These are phyloP conservation scores for Eupelmus urozonus DNA, from an alignment of 2,888 invertebrate genomes.

Conservation along the genomic window DNA sequence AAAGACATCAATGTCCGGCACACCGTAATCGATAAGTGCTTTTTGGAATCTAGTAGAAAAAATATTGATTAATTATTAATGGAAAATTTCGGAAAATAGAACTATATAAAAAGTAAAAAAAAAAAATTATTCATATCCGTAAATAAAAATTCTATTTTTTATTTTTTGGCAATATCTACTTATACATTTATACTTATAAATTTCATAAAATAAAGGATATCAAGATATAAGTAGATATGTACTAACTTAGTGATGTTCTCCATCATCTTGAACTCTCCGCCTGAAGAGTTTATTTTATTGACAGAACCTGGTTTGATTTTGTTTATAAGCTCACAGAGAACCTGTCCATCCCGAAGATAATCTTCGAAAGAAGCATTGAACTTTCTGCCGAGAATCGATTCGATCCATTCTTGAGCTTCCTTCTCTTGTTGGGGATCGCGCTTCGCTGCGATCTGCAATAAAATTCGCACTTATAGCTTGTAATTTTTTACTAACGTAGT, in stretches of 20 bases:
- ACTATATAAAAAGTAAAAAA: too few relatives aligned
- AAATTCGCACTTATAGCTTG: too few relatives aligned
- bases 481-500: too few relatives aligned
- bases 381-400: slow-evolving; percentile 90
- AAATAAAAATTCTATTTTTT: too few relatives aligned
- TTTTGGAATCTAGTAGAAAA: slow-evolving; percentile 90
- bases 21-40: slow-evolving; percentile 92
- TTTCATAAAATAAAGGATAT: not conserved
- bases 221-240: too few relatives aligned
- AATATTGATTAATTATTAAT: too few relatives aligned
- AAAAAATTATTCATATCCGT: too few relatives aligned
- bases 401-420: slow-evolving; percentile 96
- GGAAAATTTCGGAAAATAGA: too few relatives aligned
- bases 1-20: slow-evolving; percentile 94
- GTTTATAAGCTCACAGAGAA: slow-evolving; percentile 96
- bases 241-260: slow-evolving; percentile 97
- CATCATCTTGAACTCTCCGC: slow-evolving; percentile 99
- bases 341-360: slow-evolving; percentile 92
- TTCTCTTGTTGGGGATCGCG: slow-evolving; percentile 89
- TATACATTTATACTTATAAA: too few relatives aligned
- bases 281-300: slow-evolving; percentile 93
- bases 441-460: slow-evolving; percentile 87
- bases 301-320: slow-evolving; percentile 93
- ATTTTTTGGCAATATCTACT: too few relatives aligned
- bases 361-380: slow-evolving; percentile 92